Evolutionary conservation across 2,888 invertebrate species (phyloP), one percentile per base, ranked within the genome.

Genomic region (Lithophane ornitopus): DNA sequence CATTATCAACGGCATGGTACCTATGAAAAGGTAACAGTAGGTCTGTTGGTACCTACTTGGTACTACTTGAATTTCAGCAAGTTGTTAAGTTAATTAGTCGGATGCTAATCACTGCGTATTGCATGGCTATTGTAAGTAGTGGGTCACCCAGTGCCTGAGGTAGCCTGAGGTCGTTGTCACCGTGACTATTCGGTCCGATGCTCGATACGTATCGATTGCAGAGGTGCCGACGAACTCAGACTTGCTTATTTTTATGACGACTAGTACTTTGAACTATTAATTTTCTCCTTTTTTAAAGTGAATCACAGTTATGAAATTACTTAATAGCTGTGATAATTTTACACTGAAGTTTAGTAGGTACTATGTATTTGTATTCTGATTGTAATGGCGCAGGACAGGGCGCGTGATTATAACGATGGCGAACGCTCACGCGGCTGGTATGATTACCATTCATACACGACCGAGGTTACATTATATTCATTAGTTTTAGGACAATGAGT

Each of bases 181-280:
- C 84, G 83, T 84, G 84, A 86, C 85, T 89, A 80, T 85, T 86
- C 88, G 87, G 87, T 90, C 86, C 88, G 83, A 84, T 89, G 90
- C 89, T 88, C 90, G 83, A 88, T 89, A 87, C 86, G 89, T 95
- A 96, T 96, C 92, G 95, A 95, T 95, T 95, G 91, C 91, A 73
- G 86, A 92, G 91, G 91, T 91, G 92, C 86, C 91, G 89, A 88
- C 88, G 90, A 92, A 91, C 92, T 88, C 77, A 63, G 76, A 74
- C 77, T 87, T 82, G 76, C 80, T 84, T 76, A 78, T 81, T 84
- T 76, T 80, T 78, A 78, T 83, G 68, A 61, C 62, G 49, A 59
- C 12, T 14, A 52, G 22, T 65, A 54, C 54, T 68, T 74, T 74
- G 66, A 76, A 66, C 46, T 82, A n/a, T 81, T 6, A 52, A 54